Conservation (phyloP, 2,888 invertebrate species). For the Apantesis nais region DNA sequence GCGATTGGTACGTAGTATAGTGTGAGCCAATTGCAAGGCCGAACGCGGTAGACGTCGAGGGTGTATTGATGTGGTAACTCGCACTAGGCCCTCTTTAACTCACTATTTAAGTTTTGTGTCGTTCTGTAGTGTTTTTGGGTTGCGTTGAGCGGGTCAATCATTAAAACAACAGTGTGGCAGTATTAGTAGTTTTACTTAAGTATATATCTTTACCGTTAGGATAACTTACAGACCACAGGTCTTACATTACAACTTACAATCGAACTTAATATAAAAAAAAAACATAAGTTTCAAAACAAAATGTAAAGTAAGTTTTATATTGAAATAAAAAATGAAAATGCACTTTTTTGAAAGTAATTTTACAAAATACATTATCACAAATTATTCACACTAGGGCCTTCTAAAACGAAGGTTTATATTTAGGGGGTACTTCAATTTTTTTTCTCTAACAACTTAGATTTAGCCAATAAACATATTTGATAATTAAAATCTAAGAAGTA, state of each 20-base stretch:
- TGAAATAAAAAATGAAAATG: constrained; percentile 56
- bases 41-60: no score
- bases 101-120: no score
- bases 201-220: constrained; percentile 51
- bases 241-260: constrained; percentile 66
- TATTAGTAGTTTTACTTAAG: constrained; percentile 44
- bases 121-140: background rate
- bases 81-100: no score
- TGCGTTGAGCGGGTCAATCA: constrained; percentile 8
- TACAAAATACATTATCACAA: constrained; percentile 48
- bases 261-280: constrained; percentile 54
- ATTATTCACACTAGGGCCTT: constrained; percentile 60
- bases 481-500: constrained; percentile 42
- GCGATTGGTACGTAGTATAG: no score
- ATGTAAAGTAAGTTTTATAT: constrained; percentile 55
- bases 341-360: constrained; percentile 45
- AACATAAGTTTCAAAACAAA: constrained; percentile 43
- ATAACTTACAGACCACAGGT: constrained; percentile 80
- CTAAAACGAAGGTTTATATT: constrained; percentile 74
- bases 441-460: constrained; percentile 37
- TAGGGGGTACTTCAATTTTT: constrained; percentile 31
- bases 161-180: constrained; percentile 50
- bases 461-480: constrained; percentile 35
- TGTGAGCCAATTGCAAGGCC: no score
- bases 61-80: no score